A percentile compares a stretch with the other conserved stretches of the same genome.
Evolutionary conservation across 2,888 invertebrate species (phyloP).

Genomic region (Allophyes oxyacanthae): DNA sequence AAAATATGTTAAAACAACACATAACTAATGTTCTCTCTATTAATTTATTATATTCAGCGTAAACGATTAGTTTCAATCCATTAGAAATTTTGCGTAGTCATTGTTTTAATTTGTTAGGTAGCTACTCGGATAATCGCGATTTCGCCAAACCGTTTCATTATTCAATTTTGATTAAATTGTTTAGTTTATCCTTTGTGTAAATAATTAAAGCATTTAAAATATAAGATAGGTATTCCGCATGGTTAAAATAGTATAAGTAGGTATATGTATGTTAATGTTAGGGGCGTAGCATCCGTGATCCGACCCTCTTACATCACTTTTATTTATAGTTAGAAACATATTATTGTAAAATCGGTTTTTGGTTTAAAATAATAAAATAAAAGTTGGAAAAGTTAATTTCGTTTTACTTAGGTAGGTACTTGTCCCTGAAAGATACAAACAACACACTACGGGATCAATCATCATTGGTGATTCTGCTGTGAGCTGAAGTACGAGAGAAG

Average conservation of each 20-base stretch:
- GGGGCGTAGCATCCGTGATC: constrained; percentile 37
- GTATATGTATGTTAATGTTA: constrained; percentile 41
- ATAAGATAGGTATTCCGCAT: constrained; percentile 63
- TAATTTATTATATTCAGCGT: constrained; percentile 15
- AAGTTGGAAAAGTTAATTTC: constrained; percentile 49
- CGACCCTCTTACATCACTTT: constrained; percentile 53
- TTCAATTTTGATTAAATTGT: constrained; percentile 55
- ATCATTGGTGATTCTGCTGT: too few species aligned
- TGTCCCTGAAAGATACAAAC: too few species aligned
- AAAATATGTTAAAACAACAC: background rate
- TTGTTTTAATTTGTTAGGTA: background rate
- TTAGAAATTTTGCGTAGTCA: constrained; percentile 1
- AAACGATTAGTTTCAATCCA: constrained; percentile 1
- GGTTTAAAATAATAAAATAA: constrained; percentile 65
- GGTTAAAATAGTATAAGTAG: constrained; percentile 59
- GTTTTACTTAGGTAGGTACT: background rate
- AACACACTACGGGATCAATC: too few species aligned
- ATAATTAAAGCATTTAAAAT: constrained; percentile 66
- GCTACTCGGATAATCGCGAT: constrained; percentile 28
- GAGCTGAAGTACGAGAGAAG: too few species aligned
- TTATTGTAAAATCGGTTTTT: constrained; percentile 65
- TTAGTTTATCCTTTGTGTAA: constrained; percentile 58
- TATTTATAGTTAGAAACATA: constrained; percentile 56
- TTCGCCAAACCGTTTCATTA: constrained; percentile 26
- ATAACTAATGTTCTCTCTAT: constrained; percentile 23